Conservation (phyloP, 2,888 invertebrate genomes). For the Acleris laterana region DNA sequence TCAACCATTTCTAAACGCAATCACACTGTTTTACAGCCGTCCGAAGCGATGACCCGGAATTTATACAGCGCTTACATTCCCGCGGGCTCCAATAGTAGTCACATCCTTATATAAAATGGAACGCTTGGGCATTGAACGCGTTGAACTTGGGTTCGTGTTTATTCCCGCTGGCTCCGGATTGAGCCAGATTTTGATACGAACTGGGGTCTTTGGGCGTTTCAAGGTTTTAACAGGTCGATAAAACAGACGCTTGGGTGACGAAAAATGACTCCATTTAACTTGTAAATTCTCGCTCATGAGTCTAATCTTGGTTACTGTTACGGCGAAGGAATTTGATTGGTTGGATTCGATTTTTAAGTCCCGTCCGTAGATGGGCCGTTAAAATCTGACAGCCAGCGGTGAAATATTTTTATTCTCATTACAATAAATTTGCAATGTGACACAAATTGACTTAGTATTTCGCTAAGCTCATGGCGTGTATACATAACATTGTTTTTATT, state of each 20-base stretch:
- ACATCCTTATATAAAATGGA: neutral
- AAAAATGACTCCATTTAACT: slow-evolving; percentile 71
- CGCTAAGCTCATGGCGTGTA: too few relatives aligned
- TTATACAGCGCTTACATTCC: slow-evolving; percentile 43
- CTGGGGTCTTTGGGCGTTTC: slow-evolving; percentile 42
- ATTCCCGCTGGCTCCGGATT: neutral
- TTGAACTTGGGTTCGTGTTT: too few relatives aligned
- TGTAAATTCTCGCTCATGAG: slow-evolving; percentile 55
- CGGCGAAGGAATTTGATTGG: slow-evolving; percentile 43
- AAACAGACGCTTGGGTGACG: slow-evolving; percentile 60
- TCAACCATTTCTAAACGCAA: slow-evolving; percentile 28
- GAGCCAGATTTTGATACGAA: slow-evolving; percentile 2
- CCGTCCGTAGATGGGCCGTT: neutral
- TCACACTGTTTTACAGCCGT: slow-evolving; percentile 26
- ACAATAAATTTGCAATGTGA: too few relatives aligned
- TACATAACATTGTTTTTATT: too few relatives aligned
- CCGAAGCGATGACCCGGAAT: slow-evolving; percentile 53
- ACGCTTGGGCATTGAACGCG: neutral
- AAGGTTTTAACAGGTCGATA: slow-evolving; percentile 69
- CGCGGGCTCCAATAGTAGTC: slow-evolving; percentile 5
- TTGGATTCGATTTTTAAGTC: slow-evolving; percentile 31
- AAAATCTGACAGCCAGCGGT: neutral
- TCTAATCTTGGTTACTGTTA: slow-evolving; percentile 49
- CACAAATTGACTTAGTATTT: too few relatives aligned
- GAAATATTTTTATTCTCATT: too few relatives aligned